A percentile compares a stretch with the other conserved stretches of the same genome.
Evolutionary conservation across 2,113 vertebrate species (phyloP).

Genomic region (Cyanoderma ruficeps): DNA sequence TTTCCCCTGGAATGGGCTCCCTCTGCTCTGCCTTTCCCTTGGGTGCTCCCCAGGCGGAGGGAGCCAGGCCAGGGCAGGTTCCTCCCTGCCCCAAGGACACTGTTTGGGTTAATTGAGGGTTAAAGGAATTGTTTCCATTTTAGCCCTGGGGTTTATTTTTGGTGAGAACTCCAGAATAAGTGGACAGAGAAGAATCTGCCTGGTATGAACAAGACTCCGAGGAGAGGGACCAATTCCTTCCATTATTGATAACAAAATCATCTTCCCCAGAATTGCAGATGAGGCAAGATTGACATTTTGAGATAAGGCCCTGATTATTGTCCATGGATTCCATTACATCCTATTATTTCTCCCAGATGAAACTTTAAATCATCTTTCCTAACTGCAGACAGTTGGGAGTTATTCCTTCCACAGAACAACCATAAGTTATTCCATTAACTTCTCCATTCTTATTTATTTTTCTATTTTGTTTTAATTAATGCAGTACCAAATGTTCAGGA

Average conservation of each 20-base stretch:
- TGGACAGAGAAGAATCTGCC: not conserved
- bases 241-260: slow-evolving; percentile 53
- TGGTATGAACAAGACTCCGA: not conserved
- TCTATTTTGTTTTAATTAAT: not conserved
- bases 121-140: not conserved
- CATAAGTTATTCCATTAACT: not conserved
- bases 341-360: slow-evolving; percentile 11
- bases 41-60: not conserved
- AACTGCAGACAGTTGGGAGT: not conserved
- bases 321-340: slow-evolving; percentile 6
- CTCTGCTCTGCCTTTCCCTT: not conserved
- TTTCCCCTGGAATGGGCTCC: not conserved
- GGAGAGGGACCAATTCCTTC: not conserved
- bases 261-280: slow-evolving; percentile 53
- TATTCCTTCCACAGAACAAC: not conserved
- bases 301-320: slow-evolving; percentile 15
- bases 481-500: not conserved
- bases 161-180: not conserved
- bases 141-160: not conserved
- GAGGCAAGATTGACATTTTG: slow-evolving; percentile 36
- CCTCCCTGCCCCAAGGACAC: not conserved
- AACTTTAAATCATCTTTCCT: slow-evolving; percentile 4
- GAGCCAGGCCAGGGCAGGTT: not conserved
- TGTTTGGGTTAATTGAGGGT: not conserved
- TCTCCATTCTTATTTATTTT: not conserved